Evolutionary conservation across 1,140 invertebrate species (phyloP), one percentile per base, ranked within the genome.

Genomic region (Camponotus floridanus): DNA sequence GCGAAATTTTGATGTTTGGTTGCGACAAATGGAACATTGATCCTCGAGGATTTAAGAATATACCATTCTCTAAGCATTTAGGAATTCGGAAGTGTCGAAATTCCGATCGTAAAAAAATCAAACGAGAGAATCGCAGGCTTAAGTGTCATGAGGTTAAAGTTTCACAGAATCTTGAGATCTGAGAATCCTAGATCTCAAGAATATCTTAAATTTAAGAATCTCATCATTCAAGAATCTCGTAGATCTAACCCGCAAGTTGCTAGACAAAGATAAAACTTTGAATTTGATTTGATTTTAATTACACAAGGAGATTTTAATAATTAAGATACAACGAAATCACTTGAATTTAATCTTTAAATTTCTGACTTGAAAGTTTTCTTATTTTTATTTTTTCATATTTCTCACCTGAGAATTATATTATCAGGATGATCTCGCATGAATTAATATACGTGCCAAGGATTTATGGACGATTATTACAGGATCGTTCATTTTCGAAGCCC

Each of bases 401-500:
- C 13, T 51, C 13, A 18, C 4, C 15, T 3, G 48, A 18, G n/a
- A 7, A 79, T 51, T 26, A 68, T 18, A 45, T 65, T 33, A 9
- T 15, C 18, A 33, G 18, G 26, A 36, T 51, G 36, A 18, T 18
- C 36, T 36, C 13, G 39, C 3, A 6, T 2, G 26, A 81, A 33
- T 70, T 70, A 42, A 57, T 21, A 18, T 13, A 21, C 45, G 9
- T 8, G 45, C 45, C 65, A 67, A 55, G 8, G 7, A 33, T 73
- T 3, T n/a, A 33, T 15, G 51, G 1, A 6, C 11, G 9, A 81
- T 81, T 57, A 81, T 81, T 61, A 45, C 13, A 5, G 18, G 18
- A 83, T 80, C 6, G 13, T 55, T 2, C 55, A 51, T 76, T 76
- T 86, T 70, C 68, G 33, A 73, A 74, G 62, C 39, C 39, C 45